Evolutionary conservation across 37 sponge, comb jelly and placozoan genomes (phyloP), one percentile per base, ranked within the genome.

Genomic region (Geodia barretti): DNA sequence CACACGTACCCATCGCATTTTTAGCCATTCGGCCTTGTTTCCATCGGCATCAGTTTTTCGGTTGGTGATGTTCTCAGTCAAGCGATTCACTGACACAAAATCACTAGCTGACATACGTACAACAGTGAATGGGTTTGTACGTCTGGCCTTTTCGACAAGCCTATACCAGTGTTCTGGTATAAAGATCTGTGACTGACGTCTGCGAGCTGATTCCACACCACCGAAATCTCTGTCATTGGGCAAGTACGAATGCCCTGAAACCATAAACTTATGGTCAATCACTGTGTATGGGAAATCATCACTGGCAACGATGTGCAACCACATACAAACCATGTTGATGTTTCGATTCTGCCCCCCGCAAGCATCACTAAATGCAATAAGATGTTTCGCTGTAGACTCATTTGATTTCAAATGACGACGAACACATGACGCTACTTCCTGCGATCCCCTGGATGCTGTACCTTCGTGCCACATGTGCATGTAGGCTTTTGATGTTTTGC

Each of bases 211-310:
- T 38, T 81, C 82, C 14, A 81, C 69, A 5, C 8, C 2, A 11
- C 83, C 67, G 41, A 74, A 74, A 74, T 74, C 75, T 4, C 75
- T 39, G 30, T 82, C 83, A 62, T 82, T 82, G 31, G 83, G 83
- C 4, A 73, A 43, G 28, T 82, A 82, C 23, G 83, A 73, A 73
- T 82, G 83, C 17, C 83, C 83, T 0, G 59, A 37, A 21, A 74
- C 29, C 83, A 83, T 74, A 36, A 83, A 83, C 68, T 83, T 83
- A 64, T 83, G 83, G 62, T 83, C 83, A 39, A 83, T 63, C 11
- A 74, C 30, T 36, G 65, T 41, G 31, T 39, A 83, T 11, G 75
- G 38, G 7, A 41, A 73, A 29, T 71, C 69, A 42, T 25, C 30
- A 59, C 70, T 73, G 11, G 66, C 41, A 21, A 83, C 75, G 24